These are phyloP conservation scores for Emydocephalus ijimae DNA, from an alignment of 2,113 vertebrate genomes.

Conservation along the genomic window DNA sequence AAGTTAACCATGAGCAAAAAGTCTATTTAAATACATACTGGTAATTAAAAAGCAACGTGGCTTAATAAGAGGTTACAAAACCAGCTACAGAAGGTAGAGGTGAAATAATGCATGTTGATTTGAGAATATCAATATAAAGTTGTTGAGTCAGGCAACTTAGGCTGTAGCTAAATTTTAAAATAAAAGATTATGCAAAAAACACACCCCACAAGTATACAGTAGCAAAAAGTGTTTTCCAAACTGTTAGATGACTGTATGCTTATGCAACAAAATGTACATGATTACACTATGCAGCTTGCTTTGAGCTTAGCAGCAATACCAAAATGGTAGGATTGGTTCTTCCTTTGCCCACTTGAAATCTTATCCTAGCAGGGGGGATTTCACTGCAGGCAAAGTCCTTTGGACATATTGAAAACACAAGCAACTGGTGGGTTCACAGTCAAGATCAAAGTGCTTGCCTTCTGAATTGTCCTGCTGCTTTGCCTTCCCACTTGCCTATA, in stretches of 20 bases:
- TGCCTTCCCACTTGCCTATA: slow-evolving; percentile 65
- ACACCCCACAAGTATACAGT: background rate
- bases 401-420: slow-evolving; percentile 14
- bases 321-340: background rate
- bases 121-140: background rate
- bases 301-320: background rate
- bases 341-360: background rate
- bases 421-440: slow-evolving; percentile 60
- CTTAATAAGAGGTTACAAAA: background rate
- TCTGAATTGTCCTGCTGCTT: slow-evolving; percentile 59
- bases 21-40: background rate
- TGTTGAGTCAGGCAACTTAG: background rate
- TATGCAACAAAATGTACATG: background rate
- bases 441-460: slow-evolving; percentile 70
- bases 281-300: background rate
- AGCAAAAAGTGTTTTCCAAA: background rate
- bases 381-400: slow-evolving; percentile 5
- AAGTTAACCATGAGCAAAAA: background rate
- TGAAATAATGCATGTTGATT: background rate
- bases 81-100: background rate
- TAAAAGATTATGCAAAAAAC: background rate
- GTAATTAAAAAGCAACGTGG: background rate
- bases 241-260: background rate
- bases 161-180: background rate
- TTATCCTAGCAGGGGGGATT: background rate